Evolutionary conservation across 1,140 invertebrate species (phyloP).

Genomic region (Reticulitermes speratus): DNA sequence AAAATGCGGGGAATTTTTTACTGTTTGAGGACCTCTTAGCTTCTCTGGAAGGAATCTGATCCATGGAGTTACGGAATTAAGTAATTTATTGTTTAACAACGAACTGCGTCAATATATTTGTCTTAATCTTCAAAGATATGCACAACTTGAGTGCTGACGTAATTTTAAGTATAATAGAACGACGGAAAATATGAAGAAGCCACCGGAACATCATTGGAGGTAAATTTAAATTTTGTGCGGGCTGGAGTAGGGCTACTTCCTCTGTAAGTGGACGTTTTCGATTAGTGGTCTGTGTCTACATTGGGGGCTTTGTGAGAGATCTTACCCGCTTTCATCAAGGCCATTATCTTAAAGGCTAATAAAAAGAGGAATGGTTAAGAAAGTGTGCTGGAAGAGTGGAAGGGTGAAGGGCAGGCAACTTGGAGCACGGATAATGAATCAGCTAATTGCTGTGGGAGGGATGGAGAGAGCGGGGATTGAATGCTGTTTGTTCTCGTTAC

Average conservation of each 20-base stretch:
- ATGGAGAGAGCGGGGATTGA: background rate
- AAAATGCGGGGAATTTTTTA: too few species aligned
- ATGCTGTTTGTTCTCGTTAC: conserved; percentile 23
- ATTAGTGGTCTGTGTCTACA: conserved; percentile 22
- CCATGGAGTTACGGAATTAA: too few species aligned
- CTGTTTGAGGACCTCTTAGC: too few species aligned
- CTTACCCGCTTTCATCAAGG: background rate
- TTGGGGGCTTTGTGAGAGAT: background rate
- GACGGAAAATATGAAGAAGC: too few species aligned
- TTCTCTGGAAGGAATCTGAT: too few species aligned
- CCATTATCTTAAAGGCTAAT: conserved; percentile 29
- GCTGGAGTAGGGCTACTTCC: background rate
- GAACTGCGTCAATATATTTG: too few species aligned
- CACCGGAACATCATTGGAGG: too few species aligned
- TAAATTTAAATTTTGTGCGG: too few species aligned
- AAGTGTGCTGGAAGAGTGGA: background rate
- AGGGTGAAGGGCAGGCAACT: conserved; percentile 2
- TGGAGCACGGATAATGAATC: conserved; percentile 27
- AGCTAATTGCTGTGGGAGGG: conserved; percentile 23
- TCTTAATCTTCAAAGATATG: too few species aligned
- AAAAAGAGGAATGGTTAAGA: conserved; percentile 10
- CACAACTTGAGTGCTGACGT: too few species aligned
- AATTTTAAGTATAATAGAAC: too few species aligned
- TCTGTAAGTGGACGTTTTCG: conserved; percentile 22
- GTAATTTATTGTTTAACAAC: too few species aligned